Evolutionary conservation across 2,888 invertebrate genomes (phyloP), one percentile per base, ranked within the genome.

Genomic region (Caenorhabditis japonica): DNA sequence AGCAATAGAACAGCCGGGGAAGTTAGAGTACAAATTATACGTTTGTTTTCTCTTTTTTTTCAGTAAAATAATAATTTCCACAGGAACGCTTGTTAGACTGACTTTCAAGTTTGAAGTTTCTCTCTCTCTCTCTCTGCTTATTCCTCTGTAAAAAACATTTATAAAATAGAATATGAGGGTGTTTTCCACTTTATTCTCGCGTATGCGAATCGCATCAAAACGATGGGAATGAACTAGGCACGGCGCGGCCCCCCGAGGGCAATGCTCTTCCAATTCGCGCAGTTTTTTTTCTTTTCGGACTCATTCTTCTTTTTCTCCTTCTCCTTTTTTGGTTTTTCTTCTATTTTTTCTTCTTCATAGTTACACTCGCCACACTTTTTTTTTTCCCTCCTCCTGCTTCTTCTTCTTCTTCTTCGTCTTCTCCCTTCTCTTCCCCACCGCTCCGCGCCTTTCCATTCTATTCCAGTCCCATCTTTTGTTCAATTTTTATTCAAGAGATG

Each of bases 201-300:
- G 66, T 56, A 66, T 66, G 66, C 51, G 66, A 66, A 66, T 66
- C 66, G 66, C 66, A 58, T 66, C 66, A 56, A 66, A 66, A 66
- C 66, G 56, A 66, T 66, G 66, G n/a, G n/a, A n/a, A n/a, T 66
- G 66, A 66, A 66, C 66, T 66, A 66, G 66, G 64, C 64, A 49
- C 47, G 64, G n/a, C n/a, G n/a, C n/a, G n/a, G n/a, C 64, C 56
- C 66, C 66, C 64, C 56, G 66, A 66, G 66, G 66, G 66, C 66
- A 66, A 66, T 66, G 66, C 66, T 66, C 66, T 66, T 66, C 66
- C 66, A 66, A 66, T 66, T 66, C 66, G 66, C 66, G 66, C 66
- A 66, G 66, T 66, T 66, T 66, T 66, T 66, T 66, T 66, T 66
- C 56, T 66, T 66, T 56, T 25, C 55, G 56, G 34, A 41, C 38